Evolutionary conservation across 1,140 invertebrate genomes (phyloP).

Genomic region (Drosophila tristis): DNA sequence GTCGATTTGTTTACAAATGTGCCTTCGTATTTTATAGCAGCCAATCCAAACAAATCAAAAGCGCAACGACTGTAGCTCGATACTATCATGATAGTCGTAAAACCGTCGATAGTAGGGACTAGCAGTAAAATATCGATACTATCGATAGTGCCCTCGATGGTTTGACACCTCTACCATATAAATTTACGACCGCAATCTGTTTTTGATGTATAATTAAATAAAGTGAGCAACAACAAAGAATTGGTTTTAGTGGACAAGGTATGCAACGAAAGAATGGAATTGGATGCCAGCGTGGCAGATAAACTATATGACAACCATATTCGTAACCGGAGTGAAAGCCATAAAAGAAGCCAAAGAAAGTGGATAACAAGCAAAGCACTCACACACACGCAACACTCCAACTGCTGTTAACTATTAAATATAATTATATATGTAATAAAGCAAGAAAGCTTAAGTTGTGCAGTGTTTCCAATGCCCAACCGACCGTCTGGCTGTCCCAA

Average conservation of each 20-base stretch:
- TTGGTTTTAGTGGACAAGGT: slow-evolving; percentile 19
- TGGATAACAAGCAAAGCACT: slow-evolving; percentile 11
- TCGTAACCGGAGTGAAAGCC: slow-evolving; percentile 15
- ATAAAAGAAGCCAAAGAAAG: slow-evolving; percentile 39
- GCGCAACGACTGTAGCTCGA: no score
- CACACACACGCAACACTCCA: slow-evolving; percentile 4
- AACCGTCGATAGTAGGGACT: no score
- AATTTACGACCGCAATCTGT: slow-evolving; percentile 24
- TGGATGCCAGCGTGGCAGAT: no score
- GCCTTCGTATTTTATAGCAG: no score
- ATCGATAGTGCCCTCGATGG: no score
- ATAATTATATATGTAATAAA: slow-evolving; percentile 44
- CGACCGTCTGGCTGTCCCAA: slow-evolving; percentile 7
- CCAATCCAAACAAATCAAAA: no score
- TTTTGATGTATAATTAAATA: slow-evolving; percentile 23
- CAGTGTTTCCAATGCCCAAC: slow-evolving; percentile 7
- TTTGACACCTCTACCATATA: no score
- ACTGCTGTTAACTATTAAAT: slow-evolving; percentile 25
- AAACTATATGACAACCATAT: not conserved
- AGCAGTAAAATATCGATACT: no score
- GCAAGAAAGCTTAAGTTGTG: not conserved
- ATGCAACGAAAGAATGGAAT: not conserved
- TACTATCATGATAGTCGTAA: no score
- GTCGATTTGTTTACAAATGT: no score
- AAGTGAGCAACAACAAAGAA: not conserved